Base-by-base conservation (phyloP, 2,113 vertebrate species). In the Paralichthys olivaceus region DNA sequence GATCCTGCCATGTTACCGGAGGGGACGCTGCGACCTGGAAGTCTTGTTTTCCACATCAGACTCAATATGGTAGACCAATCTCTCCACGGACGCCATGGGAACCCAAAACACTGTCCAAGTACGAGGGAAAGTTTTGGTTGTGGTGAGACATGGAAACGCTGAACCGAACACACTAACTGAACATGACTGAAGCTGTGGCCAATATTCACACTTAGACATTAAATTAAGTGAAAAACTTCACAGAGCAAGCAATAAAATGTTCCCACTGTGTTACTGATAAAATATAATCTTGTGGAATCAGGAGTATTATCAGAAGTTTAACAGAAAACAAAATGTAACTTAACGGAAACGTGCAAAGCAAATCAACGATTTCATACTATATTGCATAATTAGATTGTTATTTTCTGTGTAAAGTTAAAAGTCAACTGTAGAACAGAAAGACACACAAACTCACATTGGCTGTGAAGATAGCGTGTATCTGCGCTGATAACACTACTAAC, bases 31-130 rank as follows among this genome's bases (percentile, higher is more conserved):
- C 4, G 85, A 87, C 87, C 83, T 47, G 81, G 89, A 88, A 86
- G 87, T 86, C 75, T 83, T 74, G 85, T 81, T 89, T 85, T 83
- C 75, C 76, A 54, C 84, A 89, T 89, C 83, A 85, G 73, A 84
- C 84, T 86, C 90, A 92, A 91, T 91, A 70, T 92, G 92, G 90
- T 91, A 88, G 89, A 92, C 78, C 85, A 84, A 83, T 91, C 68
- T 72, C 64, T 79, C 68, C 65, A 77, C 59, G 23, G 5, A 15
- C 23, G 8, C 29, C 88, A 65, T 87, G 91, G 87, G 89, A 92
- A 90, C 72, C 73, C 12, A 53, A 64, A 73, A 64, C 43, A 45
- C 4, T 0, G 34, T 11, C 12, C 4, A 49, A 71, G 72, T 15
- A 75, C 23, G 4, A 53, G 73, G 43, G 61, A 51, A 66, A 26